Base-by-base conservation (phyloP, 1,140 invertebrate species). In the Aphaenogaster floridana region DNA sequence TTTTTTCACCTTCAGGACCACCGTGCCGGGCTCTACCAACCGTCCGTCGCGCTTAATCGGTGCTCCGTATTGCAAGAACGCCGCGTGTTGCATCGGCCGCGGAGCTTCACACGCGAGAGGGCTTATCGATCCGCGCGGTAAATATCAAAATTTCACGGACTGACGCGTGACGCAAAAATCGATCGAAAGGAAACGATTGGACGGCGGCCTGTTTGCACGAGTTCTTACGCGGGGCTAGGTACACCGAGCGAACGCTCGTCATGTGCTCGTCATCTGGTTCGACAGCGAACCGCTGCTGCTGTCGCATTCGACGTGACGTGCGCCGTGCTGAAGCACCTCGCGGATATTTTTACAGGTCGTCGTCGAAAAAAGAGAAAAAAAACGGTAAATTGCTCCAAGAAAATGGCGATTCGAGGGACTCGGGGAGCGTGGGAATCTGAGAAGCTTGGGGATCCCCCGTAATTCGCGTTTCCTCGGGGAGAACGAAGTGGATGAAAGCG, bases 51-150 rank as follows among this genome's bases (percentile, higher is more conserved):
- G 54, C 21, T 83, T 83, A 66, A 74, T 74, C 80, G 42, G 36
- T 15, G 54, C 11, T 61, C 17, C 11, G 54, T 36, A 39, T 74
- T 11, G 57, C 54, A 50, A 61, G 54, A 48, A 81, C 21, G 21
- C 66, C 77, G 48, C 28, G 63, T 52, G 39, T 45, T 45, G 36
- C 28, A 54, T 68, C 11, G 13, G 13, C 15, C 45, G 48, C 39
- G n/a, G 9, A 15, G 54, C 45, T 80, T 80, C n/a, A 28, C 34
- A 80, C 48, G 78, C 48, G 48, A 80, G 59, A 48, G 28, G 36
- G 74, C 42, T 59, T 2, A 83, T 83, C 79, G 79, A 81, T 81
- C 79, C 79, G 79, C 66, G 66, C 79, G 69, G 69, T 74, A 83
- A 81, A 83, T 74, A 61, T 83, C 36, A 74, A 83, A 83, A 83